Conservation (phyloP, 2,113 vertebrate species). For the Pimephales promelas region DNA sequence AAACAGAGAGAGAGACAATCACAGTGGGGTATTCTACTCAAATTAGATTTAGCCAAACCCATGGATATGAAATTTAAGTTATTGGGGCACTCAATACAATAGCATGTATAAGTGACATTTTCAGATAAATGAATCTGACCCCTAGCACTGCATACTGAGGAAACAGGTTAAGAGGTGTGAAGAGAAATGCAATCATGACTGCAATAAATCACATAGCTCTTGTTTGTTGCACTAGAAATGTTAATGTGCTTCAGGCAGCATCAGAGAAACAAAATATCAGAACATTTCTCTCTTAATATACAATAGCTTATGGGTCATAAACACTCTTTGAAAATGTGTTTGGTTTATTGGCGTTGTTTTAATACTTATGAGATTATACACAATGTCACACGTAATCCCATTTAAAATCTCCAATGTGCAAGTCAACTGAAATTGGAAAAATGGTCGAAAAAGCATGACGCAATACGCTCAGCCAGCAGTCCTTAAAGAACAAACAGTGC, state of each 20-base stretch:
- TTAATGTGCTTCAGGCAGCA: neutral
- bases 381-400: neutral
- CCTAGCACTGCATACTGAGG: neutral
- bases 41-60: slow-evolving; percentile 23
- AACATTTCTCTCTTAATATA: slow-evolving; percentile 1
- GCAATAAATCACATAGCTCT: slow-evolving; percentile 18
- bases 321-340: slow-evolving; percentile 3
- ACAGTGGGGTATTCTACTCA: slow-evolving; percentile 17
- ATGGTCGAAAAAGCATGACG: neutral
- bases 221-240: slow-evolving; percentile 10
- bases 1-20: neutral
- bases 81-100: slow-evolving; percentile 18
- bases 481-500: neutral
- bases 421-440: neutral
- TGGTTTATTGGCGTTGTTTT: slow-evolving; percentile 6
- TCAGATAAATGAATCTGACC: slow-evolving; percentile 8
- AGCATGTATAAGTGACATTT: slow-evolving; percentile 6
- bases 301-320: neutral
- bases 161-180: neutral
- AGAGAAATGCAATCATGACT: neutral
- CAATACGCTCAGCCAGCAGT: neutral
- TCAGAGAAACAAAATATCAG: neutral
- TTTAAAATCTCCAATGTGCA: neutral
- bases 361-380: neutral
- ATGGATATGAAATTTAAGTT: neutral